A percentile compares a stretch with the other conserved stretches of the same genome.
Conservation (phyloP, 1,140 invertebrate species). For the Thaumetopoea pityocampa region DNA sequence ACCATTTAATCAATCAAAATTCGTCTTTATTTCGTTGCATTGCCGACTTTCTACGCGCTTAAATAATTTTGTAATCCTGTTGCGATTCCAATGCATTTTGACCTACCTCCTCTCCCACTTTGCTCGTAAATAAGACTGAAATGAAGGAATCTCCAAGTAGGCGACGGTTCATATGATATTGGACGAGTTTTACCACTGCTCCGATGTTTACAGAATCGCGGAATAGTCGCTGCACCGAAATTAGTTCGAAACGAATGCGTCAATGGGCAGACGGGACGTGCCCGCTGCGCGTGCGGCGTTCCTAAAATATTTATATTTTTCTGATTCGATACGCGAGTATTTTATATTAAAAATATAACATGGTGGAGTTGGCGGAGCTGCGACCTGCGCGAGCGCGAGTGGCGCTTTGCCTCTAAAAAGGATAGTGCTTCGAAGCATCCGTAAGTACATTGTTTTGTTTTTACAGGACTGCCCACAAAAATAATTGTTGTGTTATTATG, state of each 20-base stretch:
- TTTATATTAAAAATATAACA: conserved; percentile 70
- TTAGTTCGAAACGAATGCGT: conserved; percentile 73
- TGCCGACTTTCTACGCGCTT: conserved; percentile 18
- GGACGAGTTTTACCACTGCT: conserved; percentile 42
- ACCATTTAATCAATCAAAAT: conserved; percentile 15
- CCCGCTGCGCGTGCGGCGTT: conserved; percentile 55
- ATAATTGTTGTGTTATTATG: neutral
- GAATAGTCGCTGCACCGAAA: conserved; percentile 72
- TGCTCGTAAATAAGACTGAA: conserved; percentile 18
- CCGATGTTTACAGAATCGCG: conserved; percentile 71
- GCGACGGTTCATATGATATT: conserved; percentile 33
- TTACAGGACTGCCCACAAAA: too few species aligned
- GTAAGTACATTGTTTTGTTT: conserved; percentile 40
- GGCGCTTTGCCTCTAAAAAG: conserved; percentile 24
- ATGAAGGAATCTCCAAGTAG: conserved; percentile 26
- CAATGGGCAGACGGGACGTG: conserved; percentile 59
- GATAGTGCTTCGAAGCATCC: conserved; percentile 31
- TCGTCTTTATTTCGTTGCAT: conserved; percentile 13
- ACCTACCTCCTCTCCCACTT: conserved; percentile 31
- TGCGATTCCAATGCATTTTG: conserved; percentile 39
- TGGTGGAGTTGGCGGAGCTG: conserved; percentile 32
- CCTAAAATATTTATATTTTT: conserved; percentile 72
- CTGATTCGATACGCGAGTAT: conserved; percentile 64
- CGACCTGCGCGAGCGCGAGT: conserved; percentile 53
- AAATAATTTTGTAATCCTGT: conserved; percentile 31